phyloP scores from a whole-genome alignment of 2,113 vertebrate species.

The Sakesphorus luctuosus region DNA sequence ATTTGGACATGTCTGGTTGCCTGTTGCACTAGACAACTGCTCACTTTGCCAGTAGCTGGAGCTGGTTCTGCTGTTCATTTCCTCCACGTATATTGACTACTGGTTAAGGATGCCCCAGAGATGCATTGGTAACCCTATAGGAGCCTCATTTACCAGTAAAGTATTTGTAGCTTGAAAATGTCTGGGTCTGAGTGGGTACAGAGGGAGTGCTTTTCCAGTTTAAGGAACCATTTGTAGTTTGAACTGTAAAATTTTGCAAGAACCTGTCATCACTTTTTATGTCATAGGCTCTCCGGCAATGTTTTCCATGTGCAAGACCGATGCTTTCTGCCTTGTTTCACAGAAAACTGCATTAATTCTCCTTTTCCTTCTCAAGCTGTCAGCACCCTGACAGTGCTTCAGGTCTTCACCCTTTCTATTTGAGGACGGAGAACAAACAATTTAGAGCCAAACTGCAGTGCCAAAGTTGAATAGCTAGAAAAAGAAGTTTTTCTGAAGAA shows the following conservation, averaged over 20 bases:
- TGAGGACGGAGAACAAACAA: not conserved
- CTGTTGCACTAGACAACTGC: not conserved
- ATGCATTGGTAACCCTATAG: not conserved
- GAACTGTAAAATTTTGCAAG: conserved; percentile 42
- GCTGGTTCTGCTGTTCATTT: not conserved
- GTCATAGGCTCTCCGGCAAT: conserved; percentile 32
- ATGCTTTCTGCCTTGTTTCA: conserved; percentile 17
- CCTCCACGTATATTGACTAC: not conserved
- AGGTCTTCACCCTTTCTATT: not conserved
- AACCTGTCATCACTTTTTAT: conserved; percentile 53
- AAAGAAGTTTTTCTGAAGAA: not conserved
- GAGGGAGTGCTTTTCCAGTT: conserved; percentile 25
- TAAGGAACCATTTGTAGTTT: conserved; percentile 35
- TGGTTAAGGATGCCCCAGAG: not conserved
- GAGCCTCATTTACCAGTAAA: not conserved
- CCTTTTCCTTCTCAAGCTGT: conserved; percentile 19
- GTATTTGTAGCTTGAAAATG: not conserved
- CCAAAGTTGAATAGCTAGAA: not conserved
- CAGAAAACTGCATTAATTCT: conserved; percentile 19
- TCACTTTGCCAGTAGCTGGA: not conserved
- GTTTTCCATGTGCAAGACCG: conserved; percentile 48
- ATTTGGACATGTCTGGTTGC: not conserved
- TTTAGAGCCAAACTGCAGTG: not conserved
- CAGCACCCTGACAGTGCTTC: not conserved
- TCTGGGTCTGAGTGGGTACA: not conserved